These are phyloP conservation scores for Misgurnus mizolepis DNA, from an alignment of 2,113 vertebrate species.

Conservation along the genomic window DNA sequence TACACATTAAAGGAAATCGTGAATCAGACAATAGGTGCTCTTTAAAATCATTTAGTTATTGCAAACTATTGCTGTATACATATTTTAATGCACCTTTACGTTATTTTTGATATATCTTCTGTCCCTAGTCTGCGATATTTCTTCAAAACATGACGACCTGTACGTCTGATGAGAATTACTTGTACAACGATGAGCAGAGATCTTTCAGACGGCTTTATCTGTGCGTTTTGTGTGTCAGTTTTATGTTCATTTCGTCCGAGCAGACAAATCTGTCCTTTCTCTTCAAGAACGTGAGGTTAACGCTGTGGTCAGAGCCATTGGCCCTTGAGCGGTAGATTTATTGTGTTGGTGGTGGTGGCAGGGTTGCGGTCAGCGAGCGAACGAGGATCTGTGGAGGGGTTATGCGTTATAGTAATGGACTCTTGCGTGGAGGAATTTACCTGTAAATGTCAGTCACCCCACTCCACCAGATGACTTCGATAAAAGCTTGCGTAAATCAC, in stretches of 20 bases:
- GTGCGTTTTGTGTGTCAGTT: conserved; percentile 9
- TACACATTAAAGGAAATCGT: no score
- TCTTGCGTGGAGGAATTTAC: conserved; percentile 53
- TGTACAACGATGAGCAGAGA: conserved; percentile 45
- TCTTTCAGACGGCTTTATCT: not conserved
- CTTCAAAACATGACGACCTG: no score
- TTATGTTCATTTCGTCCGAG: conserved; percentile 41
- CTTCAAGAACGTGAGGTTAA: conserved; percentile 79
- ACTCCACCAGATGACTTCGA: conserved; percentile 57
- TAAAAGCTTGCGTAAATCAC: conserved; percentile 61
- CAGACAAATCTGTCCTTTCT: conserved; percentile 82
- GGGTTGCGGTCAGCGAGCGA: conserved; percentile 48
- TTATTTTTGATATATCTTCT: no score
- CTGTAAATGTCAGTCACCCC: conserved; percentile 66
- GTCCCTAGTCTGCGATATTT: no score
- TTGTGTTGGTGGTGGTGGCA: conserved; percentile 7
- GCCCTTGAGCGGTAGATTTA: conserved; percentile 67
- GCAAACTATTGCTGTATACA: no score
- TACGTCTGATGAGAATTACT: conserved; percentile 64
- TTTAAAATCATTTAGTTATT: no score
- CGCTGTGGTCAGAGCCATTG: conserved; percentile 70
- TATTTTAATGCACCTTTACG: no score
- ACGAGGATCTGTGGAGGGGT: conserved; percentile 50
- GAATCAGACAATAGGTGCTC: no score
- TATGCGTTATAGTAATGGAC: conserved; percentile 58